These are phyloP conservation scores for Orius insidiosus DNA, from an alignment of 1,140 invertebrate species.

Conservation along the genomic window DNA sequence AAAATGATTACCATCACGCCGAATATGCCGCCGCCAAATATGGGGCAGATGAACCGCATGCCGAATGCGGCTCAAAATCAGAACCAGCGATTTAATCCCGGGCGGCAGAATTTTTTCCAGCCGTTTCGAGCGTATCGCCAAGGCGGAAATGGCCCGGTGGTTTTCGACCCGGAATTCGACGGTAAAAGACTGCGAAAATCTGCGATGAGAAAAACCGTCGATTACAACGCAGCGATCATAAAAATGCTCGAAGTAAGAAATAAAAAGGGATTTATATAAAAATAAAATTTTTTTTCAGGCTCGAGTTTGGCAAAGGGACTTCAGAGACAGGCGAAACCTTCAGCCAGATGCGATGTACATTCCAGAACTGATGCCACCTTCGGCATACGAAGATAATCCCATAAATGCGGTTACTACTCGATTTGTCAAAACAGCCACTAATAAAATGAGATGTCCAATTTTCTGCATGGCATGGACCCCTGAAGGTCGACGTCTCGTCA, in stretches of 20 bases:
- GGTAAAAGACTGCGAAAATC: slow-evolving; percentile 90
- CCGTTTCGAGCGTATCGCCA: slow-evolving; percentile 18
- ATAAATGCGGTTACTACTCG: slow-evolving; percentile 92
- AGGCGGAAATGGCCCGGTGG: slow-evolving; percentile 14
- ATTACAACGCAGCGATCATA: slow-evolving; percentile 93
- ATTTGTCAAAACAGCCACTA: slow-evolving; percentile 96
- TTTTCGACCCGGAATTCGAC: slow-evolving; percentile 56
- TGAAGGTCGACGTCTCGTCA: slow-evolving; percentile 90
- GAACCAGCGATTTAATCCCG: slow-evolving; percentile 15
- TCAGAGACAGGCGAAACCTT: slow-evolving; percentile 63
- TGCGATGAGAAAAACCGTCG: slow-evolving; percentile 92
- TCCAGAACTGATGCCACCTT: slow-evolving; percentile 72
- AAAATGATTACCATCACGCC: slow-evolving; percentile 21
- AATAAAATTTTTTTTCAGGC: slow-evolving; percentile 35
- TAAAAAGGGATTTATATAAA: neutral
- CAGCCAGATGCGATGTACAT: slow-evolving; percentile 86
- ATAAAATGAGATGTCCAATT: slow-evolving; percentile 98
- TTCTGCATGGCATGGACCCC: slow-evolving; percentile 99
- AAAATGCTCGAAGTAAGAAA: slow-evolving; percentile 63
- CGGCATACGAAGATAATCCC: slow-evolving; percentile 79
- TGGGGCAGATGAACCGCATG: slow-evolving; percentile 8
- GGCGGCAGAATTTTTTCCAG: slow-evolving; percentile 18
- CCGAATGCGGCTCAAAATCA: slow-evolving; percentile 4
- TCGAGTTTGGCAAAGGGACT: slow-evolving; percentile 86
- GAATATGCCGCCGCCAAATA: slow-evolving; percentile 10